Evolutionary conservation across 2,888 invertebrate species (phyloP), one percentile per base, ranked within the genome.

Genomic region (Hesperia comma): DNA sequence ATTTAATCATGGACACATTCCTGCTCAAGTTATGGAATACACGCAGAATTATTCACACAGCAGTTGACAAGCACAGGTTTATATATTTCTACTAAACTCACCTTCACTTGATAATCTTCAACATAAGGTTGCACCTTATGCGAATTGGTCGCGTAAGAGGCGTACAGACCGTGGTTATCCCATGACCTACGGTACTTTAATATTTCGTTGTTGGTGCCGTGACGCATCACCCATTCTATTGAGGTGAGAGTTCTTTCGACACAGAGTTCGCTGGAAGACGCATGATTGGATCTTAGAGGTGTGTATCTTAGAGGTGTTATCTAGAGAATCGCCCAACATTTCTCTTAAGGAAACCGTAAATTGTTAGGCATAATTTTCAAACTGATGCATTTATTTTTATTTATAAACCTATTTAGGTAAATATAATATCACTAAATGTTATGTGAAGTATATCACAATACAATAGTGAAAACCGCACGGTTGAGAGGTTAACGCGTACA

Each of bases 61-160:
- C 8, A 26, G 5, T 26, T 26, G 3, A 5, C 26, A 12, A 37
- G 37, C 37, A 37, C 37, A 37, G 12, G 8, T 12, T 8, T 12
- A 12, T 12, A 37, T 37, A 12, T 21, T 21, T 14, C 40, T 32
- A 40, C 60, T n/a, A 21, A n/a, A 14, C 68, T 69, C 64, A 78
- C 79, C 71, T 76, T 75, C 0, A 74, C 74, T 60, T 80, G 79
- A 61, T 76, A 79, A 61, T 77, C 73, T 21, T 75, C 70, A 21
- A 54, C 60, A 17, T 66, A 61, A 6, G 68, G 69, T 19, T 14
- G 54, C 40, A 66, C 62, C 0, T 56, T 41, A 41, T 57, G 51
- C 10, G 67, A 58, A 19, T 32, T 63, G 2, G 66, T 67, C 19
- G 64, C 58, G 12, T 57, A 71, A 26, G 63, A 46, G 0, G 63